A percentile compares a stretch with the other conserved stretches of the same genome.
Evolutionary conservation across 2,113 vertebrate genomes (phyloP).

Genomic region (Myrmecophaga tridactyla): DNA sequence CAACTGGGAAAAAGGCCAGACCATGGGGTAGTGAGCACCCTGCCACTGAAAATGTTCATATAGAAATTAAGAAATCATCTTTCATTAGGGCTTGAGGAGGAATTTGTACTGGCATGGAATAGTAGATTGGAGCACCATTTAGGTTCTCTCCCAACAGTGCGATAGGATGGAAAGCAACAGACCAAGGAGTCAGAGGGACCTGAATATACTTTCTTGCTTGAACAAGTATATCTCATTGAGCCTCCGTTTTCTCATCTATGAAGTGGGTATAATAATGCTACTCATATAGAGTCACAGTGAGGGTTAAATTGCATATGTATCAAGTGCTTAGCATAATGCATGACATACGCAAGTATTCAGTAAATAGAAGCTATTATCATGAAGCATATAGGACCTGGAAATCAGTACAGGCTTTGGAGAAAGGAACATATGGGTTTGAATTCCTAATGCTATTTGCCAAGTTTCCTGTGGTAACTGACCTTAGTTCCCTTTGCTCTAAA

Average conservation of each 20-base stretch:
- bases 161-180: background rate
- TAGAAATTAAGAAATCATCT: background rate
- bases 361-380: background rate
- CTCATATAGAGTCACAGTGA: background rate
- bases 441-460: background rate
- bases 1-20: background rate
- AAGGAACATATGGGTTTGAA: background rate
- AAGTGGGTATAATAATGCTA: background rate
- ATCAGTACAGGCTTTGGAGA: background rate
- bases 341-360: background rate
- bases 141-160: background rate
- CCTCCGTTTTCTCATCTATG: background rate
- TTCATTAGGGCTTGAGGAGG: background rate
- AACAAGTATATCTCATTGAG: background rate
- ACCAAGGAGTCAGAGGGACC: background rate
- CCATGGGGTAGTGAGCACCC: background rate
- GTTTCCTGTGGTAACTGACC: background rate
- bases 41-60: background rate
- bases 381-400: background rate
- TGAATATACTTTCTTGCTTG: background rate
- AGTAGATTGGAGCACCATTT: background rate
- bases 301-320: background rate
- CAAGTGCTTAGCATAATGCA: background rate
- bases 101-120: background rate
- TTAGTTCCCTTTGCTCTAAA: background rate